A percentile compares a stretch with the other conserved stretches of the same genome.
Conservation (phyloP, 2,797 vertebrate species). For the Cossypha heuglini region DNA sequence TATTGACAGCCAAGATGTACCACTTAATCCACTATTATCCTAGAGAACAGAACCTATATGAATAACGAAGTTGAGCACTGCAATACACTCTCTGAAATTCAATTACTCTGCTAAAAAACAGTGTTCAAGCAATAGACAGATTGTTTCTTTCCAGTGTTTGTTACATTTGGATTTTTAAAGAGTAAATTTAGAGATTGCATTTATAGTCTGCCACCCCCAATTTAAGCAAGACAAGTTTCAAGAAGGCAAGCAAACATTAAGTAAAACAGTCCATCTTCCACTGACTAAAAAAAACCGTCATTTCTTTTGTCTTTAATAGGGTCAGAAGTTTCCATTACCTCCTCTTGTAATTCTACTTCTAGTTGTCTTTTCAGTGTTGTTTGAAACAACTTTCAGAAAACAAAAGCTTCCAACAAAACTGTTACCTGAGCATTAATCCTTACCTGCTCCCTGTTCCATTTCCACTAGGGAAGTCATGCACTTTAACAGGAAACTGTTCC, state of each 20-base stretch:
- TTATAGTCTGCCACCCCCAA: neutral
- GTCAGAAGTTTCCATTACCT: neutral
- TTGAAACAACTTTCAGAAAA: neutral
- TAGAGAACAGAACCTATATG: neutral
- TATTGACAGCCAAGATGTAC: neutral
- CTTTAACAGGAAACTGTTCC: constrained; percentile 99
- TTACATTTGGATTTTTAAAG: neutral
- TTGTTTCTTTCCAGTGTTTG: neutral
- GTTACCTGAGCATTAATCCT: constrained; percentile 72
- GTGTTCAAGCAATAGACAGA: neutral
- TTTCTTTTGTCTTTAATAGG: neutral
- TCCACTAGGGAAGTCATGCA: constrained; percentile 97
- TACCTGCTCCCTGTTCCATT: constrained; percentile 99
- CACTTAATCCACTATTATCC: neutral
- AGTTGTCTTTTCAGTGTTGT: neutral
- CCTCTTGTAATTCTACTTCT: neutral
- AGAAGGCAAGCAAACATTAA: neutral
- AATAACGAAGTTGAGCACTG: neutral
- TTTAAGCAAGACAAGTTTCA: neutral
- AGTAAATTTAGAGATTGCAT: neutral
- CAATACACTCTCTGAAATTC: neutral
- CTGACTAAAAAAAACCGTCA: neutral
- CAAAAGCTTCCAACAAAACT: neutral
- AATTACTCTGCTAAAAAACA: neutral
- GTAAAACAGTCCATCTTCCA: neutral